Evolutionary conservation across 2,797 vertebrate genomes (phyloP).

Genomic region (Varecia variegata): DNA sequence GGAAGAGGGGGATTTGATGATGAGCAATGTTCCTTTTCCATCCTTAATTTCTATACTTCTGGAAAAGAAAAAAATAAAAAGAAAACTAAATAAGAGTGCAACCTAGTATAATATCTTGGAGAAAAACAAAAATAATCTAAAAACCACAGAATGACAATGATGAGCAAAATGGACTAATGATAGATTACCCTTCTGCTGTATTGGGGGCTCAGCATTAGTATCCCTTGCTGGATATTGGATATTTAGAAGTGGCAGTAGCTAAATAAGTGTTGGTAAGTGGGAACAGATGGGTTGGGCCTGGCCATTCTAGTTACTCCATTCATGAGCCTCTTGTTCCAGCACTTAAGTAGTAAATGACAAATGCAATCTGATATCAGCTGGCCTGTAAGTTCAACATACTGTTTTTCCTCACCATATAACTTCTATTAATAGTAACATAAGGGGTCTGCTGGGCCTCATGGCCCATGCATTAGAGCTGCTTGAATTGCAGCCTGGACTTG

Average conservation of each 20-base stretch:
- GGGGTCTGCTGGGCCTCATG: neutral
- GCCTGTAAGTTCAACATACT: neutral
- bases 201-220: neutral
- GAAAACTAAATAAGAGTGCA: slow-evolving; percentile 65
- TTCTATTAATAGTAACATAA: neutral
- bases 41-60: slow-evolving; percentile 63
- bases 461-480: neutral
- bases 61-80: slow-evolving; percentile 40
- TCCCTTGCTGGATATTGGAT: neutral
- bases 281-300: neutral
- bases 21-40: slow-evolving; percentile 70
- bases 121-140: slow-evolving; percentile 51
- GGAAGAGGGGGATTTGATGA: slow-evolving; percentile 52
- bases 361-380: neutral
- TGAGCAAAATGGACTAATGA: slow-evolving; percentile 43
- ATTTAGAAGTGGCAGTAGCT: neutral
- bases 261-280: neutral
- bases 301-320: neutral
- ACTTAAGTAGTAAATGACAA: neutral
- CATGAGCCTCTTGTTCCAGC: neutral
- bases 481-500: neutral
- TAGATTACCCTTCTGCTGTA: neutral
- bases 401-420: neutral
- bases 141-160: slow-evolving; percentile 66
- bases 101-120: slow-evolving; percentile 6